phyloP scores from a whole-genome alignment of 2,113 vertebrate genomes.

The Motacilla alba region DNA sequence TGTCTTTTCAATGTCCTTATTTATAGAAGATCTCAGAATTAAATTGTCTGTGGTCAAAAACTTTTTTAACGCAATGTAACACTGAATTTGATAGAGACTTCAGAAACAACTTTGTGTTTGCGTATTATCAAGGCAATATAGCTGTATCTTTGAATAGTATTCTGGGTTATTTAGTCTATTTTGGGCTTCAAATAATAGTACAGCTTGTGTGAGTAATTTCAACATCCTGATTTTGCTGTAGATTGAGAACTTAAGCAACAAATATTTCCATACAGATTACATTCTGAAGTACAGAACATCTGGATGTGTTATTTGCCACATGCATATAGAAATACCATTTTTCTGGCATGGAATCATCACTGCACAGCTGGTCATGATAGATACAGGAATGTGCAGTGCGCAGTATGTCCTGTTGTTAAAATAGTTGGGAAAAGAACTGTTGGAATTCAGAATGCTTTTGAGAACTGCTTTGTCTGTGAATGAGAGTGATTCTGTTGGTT shows the following conservation, averaged over 20 bases:
- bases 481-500: not conserved
- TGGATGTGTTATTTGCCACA: not conserved
- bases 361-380: not conserved
- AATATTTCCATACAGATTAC: not conserved
- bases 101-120: not conserved
- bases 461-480: not conserved
- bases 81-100: not conserved
- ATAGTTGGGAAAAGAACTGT: not conserved
- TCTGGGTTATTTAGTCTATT: not conserved
- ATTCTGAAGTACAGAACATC: not conserved
- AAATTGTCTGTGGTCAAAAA: not conserved
- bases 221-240: not conserved
- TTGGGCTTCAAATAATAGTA: not conserved
- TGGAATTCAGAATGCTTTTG: not conserved
- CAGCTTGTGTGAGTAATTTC: not conserved
- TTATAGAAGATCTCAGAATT: not conserved
- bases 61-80: not conserved
- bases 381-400: not conserved
- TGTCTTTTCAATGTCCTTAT: not conserved
- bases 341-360: not conserved
- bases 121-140: not conserved
- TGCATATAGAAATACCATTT: not conserved
- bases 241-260: not conserved
- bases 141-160: not conserved
- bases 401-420: not conserved